Evolutionary conservation across 53 echinoderm and acorn worm genomes (phyloP).

Genomic region (Antedon mediterranea): DNA sequence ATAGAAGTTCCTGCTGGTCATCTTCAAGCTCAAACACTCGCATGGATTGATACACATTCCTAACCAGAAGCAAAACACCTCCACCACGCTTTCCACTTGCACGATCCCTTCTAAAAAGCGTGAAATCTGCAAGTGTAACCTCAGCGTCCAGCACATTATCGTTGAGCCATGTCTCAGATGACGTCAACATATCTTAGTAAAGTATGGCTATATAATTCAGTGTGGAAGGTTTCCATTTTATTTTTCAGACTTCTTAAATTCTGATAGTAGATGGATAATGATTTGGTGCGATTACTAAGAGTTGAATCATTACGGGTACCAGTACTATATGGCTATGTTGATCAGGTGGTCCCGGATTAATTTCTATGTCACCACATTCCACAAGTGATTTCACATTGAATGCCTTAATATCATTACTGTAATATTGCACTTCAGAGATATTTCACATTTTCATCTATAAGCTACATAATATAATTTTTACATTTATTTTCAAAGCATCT

Average conservation of each 20-base stretch:
- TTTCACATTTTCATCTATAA: too few relatives aligned
- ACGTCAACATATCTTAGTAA: too few relatives aligned
- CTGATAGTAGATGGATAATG: too few relatives aligned
- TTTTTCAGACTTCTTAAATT: too few relatives aligned
- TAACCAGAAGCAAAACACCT: neutral
- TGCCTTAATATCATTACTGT: neutral
- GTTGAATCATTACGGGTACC: too few relatives aligned
- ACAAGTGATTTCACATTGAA: neutral
- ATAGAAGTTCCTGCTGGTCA: neutral
- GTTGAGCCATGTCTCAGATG: neutral
- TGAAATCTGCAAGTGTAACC: neutral
- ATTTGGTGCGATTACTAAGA: too few relatives aligned
- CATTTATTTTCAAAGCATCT: conserved; percentile 35
- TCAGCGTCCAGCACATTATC: neutral
- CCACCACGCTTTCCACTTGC: neutral
- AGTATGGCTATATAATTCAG: too few relatives aligned
- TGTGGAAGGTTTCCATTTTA: too few relatives aligned
- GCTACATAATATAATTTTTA: too few relatives aligned
- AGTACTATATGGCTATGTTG: too few relatives aligned
- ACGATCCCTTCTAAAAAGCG: neutral
- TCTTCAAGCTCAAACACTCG: neutral
- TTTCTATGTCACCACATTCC: neutral
- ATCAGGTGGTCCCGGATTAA: neutral
- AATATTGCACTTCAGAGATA: neutral
- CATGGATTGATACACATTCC: neutral